These are phyloP conservation scores for Leptonema lineaticorne DNA, from an alignment of 1,140 invertebrate species.

Conservation along the genomic window DNA sequence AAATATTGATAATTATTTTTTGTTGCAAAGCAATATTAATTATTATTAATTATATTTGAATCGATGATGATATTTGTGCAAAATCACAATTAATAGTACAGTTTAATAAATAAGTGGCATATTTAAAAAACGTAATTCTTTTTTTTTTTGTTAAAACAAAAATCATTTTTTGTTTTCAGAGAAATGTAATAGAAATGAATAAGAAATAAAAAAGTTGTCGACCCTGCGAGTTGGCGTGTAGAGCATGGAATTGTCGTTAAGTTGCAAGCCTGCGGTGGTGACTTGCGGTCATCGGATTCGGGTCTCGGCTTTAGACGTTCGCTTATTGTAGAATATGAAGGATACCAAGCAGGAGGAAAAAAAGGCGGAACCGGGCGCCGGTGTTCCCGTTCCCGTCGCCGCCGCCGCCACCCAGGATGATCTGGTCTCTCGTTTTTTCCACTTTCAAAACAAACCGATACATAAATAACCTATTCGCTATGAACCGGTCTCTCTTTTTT, in stretches of 20 bases:
- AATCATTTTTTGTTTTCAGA: no score
- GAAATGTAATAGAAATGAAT: no score
- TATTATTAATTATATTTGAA: no score
- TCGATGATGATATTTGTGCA: no score
- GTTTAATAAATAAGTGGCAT: no score
- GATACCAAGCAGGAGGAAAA: constrained; percentile 2
- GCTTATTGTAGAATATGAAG: background rate
- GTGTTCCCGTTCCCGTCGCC: constrained; percentile 8
- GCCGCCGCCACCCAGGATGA: constrained; percentile 31
- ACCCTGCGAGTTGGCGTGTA: background rate
- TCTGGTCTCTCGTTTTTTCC: constrained; percentile 12
- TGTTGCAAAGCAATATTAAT: no score
- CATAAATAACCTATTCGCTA: background rate
- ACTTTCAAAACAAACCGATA: background rate
- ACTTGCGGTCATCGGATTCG: background rate
- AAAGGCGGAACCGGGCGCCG: background rate
- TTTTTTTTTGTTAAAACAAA: no score
- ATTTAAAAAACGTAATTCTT: no score
- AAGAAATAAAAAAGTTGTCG: no score
- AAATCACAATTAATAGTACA: no score
- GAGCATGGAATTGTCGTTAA: background rate
- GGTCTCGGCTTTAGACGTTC: background rate
- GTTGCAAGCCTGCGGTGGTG: background rate
- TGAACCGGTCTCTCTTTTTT: constrained; percentile 35
- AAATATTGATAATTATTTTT: no score